Base-by-base conservation (phyloP, 2,888 invertebrate species). In the Seladonia tumulorum region DNA sequence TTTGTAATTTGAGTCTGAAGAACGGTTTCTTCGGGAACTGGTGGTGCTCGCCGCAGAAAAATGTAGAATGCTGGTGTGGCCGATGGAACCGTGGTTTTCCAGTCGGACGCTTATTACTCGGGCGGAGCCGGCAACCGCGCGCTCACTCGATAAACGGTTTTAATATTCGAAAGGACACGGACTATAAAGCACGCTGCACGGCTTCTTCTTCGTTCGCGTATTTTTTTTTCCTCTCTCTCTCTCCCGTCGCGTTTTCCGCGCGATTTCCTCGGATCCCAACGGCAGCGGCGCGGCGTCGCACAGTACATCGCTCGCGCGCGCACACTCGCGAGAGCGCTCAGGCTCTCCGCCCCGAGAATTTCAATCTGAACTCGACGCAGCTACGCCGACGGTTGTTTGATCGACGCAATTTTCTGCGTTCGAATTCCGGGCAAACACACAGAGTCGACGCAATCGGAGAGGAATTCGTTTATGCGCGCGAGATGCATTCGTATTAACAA, bases 161-260 rank as follows among this genome's bases (percentile, higher is more conserved):
- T 86, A 86, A 87, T 86, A 86, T 82, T 81, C 71, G 25, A 18
- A 63, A 49, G 73, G 60, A 68, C 75, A 57, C 42, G 78, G 16
- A 71, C 75, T 35, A 83, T 79, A 63, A 84, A 84, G 39, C 72
- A 73, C 18, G 39, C 45, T 45, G 49, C 18, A 12, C 49, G 39
- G 29, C 63, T 29, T 16, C 63, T 29, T 29, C 63, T 63, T 63
- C 63, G 16, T 63, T 29, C 22, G 16, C 39, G 45, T 12, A 57
- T 70, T 25, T 68, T 70, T n/a, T 45, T 25, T 70, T 42, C 14
- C 35, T 4, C 29, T 29, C 29, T 29, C 29, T 45, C 22, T 22
- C 68, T 5, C 10, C n/a, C 66, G 7, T 35, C 29, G 29, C 42
- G 66, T 42, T 77, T 39, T 53, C 77, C 14, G 22, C 47, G 39